phyloP scores from a whole-genome alignment of 2,797 vertebrate species.

The Eulemur rubriventer region DNA sequence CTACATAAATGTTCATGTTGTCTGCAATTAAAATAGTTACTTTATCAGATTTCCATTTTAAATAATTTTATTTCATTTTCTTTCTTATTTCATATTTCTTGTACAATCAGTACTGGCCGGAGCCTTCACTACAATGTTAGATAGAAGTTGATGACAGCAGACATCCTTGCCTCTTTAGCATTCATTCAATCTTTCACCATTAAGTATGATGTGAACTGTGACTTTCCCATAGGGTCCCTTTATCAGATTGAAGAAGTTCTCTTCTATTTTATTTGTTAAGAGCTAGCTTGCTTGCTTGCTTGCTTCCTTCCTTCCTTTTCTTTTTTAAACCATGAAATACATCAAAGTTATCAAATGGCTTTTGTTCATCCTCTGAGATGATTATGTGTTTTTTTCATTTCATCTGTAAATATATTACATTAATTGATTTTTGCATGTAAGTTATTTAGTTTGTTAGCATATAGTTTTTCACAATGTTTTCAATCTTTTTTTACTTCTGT shows the following conservation, averaged over 20 bases:
- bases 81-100: background rate
- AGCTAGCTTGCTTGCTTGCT: background rate
- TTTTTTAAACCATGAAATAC: background rate
- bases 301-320: background rate
- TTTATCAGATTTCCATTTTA: background rate
- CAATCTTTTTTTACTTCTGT: background rate
- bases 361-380: background rate
- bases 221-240: background rate
- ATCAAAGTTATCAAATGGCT: background rate
- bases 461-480: background rate
- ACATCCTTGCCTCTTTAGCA: background rate
- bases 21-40: background rate
- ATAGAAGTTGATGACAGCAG: background rate
- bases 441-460: background rate
- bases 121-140: background rate
- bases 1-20: background rate
- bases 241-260: background rate
- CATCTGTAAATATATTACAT: background rate
- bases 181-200: background rate
- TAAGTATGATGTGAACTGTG: background rate
- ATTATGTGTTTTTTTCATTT: background rate
- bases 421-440: background rate
- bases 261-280: background rate
- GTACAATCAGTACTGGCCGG: no score
- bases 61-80: background rate